phyloP scores from a whole-genome alignment of 2,888 invertebrate genomes.

The Drosophila tripunctata region DNA sequence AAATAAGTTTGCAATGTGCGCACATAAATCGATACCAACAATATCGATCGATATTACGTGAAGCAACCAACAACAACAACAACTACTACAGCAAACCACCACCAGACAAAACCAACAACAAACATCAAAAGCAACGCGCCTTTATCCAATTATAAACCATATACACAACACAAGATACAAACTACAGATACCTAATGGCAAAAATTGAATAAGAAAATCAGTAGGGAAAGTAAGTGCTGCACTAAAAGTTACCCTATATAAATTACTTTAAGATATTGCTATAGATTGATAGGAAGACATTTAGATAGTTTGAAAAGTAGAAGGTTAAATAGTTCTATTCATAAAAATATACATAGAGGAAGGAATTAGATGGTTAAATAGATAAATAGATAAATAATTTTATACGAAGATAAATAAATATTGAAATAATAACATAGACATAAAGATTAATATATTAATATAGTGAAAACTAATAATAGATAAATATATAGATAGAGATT shows the following conservation, averaged over 20 bases:
- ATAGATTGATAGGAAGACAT: not conserved
- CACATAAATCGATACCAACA: conserved; percentile 52
- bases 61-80: conserved; percentile 19
- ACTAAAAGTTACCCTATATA: conserved; percentile 4
- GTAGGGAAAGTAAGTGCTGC: not conserved
- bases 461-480: too few relatives aligned
- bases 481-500: too few relatives aligned
- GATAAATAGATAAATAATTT: not conserved
- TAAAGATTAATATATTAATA: too few relatives aligned
- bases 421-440: too few relatives aligned
- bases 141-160: conserved; percentile 60
- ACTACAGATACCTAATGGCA: conserved; percentile 11
- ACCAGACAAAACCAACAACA: conserved; percentile 1
- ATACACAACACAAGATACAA: conserved; percentile 41
- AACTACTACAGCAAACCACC: conserved; percentile 13
- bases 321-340: too few relatives aligned
- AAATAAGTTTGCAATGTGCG: conserved; percentile 61
- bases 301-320: too few relatives aligned
- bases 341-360: too few relatives aligned
- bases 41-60: conserved; percentile 50
- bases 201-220: conserved; percentile 12
- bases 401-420: not conserved
- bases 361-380: not conserved
- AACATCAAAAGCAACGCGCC: conserved; percentile 45
- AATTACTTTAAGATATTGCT: not conserved